Evolutionary conservation across 2,888 invertebrate genomes (phyloP), one percentile per base, ranked within the genome.

Genomic region (Chrysolina haemoptera): DNA sequence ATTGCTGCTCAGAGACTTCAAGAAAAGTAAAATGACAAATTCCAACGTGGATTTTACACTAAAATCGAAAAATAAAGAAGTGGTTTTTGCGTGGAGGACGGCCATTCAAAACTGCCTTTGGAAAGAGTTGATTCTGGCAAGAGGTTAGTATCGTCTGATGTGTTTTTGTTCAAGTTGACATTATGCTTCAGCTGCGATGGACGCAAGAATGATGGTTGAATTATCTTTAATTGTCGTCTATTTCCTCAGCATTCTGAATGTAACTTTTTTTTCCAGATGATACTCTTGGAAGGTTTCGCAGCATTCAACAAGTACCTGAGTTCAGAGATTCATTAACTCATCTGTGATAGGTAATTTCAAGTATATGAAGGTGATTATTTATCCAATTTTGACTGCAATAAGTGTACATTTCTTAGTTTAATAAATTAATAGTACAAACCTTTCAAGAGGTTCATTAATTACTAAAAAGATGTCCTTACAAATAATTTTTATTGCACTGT

Each of bases 91-190:
- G 40, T 82, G 81, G 81, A 78, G 76, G 65, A 68, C 73, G 12
- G 72, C 79, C 1, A 76, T 82, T 35, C 77, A 80, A 62, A 79
- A 76, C 55, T 80, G 80, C 22, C 68, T 82, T 20, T 82, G 82
- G 82, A 72, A 71, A 46, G 79, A 82, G 65, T 66, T 82, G 46
- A 48, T 79, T 2, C 71, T 73, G 22, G 79, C 80, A 5, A 80
- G 76, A 76, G 76, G 76, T 77, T 55, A 48, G 62, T 55, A 48
- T 40, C 10, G n/a, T 53, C 16, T 53, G 2, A 68, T 59, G 46
- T 0, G 35, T 6, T 6, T 35, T 35, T 35, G 35, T 35, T 35
- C 35, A 3, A 35, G 6, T 27, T 27, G 27, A 27, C 27, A 27
- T 27, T 1, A 27, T n/a, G n/a, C 27, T 35, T 35, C 35, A 35